phyloP scores from a whole-genome alignment of 2,888 invertebrate species.

The Noctua comes region DNA sequence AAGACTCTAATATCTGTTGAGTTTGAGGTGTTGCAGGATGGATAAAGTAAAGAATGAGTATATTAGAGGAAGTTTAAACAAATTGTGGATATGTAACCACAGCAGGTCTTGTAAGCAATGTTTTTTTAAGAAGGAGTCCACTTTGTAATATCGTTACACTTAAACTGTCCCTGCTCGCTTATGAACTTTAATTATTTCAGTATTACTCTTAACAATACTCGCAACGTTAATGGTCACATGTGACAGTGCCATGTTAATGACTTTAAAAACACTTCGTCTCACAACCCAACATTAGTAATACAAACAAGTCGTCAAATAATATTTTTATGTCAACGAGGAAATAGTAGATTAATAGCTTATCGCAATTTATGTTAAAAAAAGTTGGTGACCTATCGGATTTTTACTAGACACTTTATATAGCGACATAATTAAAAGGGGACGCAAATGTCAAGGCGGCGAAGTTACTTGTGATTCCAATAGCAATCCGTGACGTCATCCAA shows the following conservation, averaged over 20 bases:
- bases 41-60: background rate
- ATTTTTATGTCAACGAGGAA: slow-evolving; percentile 34
- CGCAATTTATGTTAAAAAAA: slow-evolving; percentile 58
- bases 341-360: slow-evolving; percentile 26
- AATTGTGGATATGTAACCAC: background rate
- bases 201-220: background rate
- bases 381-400: slow-evolving; percentile 60
- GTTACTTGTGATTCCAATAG: slow-evolving; percentile 53
- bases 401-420: slow-evolving; percentile 50
- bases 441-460: slow-evolving; percentile 67
- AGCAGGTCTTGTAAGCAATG: background rate
- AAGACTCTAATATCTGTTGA: background rate
- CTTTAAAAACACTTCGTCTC: background rate
- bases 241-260: background rate
- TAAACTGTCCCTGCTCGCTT: background rate
- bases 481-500: slow-evolving; percentile 45
- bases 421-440: slow-evolving; percentile 61
- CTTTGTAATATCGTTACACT: background rate
- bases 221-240: no score
- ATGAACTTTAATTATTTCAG: background rate
- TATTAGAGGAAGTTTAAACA: background rate
- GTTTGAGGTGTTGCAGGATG: background rate
- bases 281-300: background rate
- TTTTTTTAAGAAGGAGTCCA: background rate
- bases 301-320: background rate